phyloP scores from a whole-genome alignment of 2,113 vertebrate species.

The Sardina pilchardus region DNA sequence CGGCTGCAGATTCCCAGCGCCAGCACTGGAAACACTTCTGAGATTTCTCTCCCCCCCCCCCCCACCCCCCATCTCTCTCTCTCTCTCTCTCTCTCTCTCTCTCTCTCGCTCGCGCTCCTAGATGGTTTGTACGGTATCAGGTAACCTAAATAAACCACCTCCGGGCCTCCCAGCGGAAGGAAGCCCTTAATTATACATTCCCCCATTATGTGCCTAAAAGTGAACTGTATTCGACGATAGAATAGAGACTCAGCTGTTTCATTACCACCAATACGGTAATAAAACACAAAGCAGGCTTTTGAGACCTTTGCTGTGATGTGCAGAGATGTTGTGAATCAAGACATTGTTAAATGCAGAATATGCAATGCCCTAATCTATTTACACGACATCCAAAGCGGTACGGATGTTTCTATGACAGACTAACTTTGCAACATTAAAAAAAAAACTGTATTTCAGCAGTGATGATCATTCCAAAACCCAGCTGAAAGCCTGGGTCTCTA shows the following conservation, averaged over 20 bases:
- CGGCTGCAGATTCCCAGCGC: neutral
- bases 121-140: neutral
- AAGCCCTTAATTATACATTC: neutral
- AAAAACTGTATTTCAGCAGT: neutral
- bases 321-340: neutral
- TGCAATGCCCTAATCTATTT: neutral
- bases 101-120: neutral
- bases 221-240: neutral
- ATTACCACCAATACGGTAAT: neutral
- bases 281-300: neutral
- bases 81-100: neutral
- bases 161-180: neutral
- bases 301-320: neutral
- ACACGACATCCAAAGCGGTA: neutral
- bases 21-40: neutral
- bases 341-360: neutral
- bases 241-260: neutral
- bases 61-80: neutral
- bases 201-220: neutral
- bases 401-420: neutral
- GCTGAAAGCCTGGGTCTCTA: neutral
- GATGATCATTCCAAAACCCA: neutral
- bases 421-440: neutral
- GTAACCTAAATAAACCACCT: conserved; percentile 1
- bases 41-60: neutral